Conservation (phyloP, 2,797 vertebrate species). For the Acanthornis magna region DNA sequence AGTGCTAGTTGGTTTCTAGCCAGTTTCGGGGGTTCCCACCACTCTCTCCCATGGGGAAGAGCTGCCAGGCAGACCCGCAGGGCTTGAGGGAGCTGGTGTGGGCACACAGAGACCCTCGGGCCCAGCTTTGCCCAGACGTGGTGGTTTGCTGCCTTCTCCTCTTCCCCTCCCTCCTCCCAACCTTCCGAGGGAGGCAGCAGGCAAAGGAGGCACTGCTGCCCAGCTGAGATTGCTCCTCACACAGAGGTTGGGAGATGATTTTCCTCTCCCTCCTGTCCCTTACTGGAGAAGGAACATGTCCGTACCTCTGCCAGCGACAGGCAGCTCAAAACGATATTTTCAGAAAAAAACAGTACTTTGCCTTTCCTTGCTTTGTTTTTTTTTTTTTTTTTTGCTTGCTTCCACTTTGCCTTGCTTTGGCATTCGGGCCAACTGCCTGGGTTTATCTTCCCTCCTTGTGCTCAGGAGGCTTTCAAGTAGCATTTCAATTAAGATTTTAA, state of each 20-base stretch:
- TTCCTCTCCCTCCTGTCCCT: neutral
- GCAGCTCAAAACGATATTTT: neutral
- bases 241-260: neutral
- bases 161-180: neutral
- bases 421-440: neutral
- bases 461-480: conserved; percentile 6
- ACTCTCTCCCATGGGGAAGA: neutral
- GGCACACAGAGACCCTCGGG: neutral
- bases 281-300: neutral
- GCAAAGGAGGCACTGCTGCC: neutral
- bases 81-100: neutral
- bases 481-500: conserved; percentile 57
- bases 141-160: neutral
- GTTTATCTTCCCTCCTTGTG: neutral
- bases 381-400: too few species aligned
- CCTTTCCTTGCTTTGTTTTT: neutral
- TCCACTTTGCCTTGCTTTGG: neutral
- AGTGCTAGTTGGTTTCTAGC: conserved; percentile 43
- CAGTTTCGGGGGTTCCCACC: rapidly evolving
- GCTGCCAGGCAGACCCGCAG: neutral
- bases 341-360: neutral
- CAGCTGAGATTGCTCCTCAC: neutral
- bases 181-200: neutral
- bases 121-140: rapidly evolving
- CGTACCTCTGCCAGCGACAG: neutral